Evolutionary conservation across 2,113 vertebrate genomes (phyloP).

Genomic region (Ellobius talpinus): DNA sequence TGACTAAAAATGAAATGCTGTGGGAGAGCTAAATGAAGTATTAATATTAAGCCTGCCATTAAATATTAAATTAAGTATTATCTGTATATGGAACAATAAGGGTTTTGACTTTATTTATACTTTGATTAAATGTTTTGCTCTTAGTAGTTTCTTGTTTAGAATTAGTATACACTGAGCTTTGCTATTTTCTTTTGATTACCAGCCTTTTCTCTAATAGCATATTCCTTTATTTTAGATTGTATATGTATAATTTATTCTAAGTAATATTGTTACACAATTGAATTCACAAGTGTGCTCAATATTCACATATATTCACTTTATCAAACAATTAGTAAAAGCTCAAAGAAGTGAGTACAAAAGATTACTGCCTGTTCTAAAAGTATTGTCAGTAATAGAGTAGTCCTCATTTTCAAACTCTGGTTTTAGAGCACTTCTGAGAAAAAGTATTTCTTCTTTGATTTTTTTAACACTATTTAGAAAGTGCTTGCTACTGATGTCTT

Average conservation of each 20-base stretch:
- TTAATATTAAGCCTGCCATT: background rate
- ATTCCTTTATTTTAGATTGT: conserved; percentile 45
- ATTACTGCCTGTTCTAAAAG: background rate
- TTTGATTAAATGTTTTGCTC: background rate
- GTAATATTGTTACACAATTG: conserved; percentile 31
- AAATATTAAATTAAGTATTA: background rate
- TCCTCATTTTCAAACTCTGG: background rate
- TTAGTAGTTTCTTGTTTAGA: background rate
- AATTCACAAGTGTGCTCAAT: background rate
- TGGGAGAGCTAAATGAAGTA: background rate
- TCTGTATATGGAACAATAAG: background rate
- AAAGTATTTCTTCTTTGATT: background rate
- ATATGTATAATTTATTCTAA: background rate
- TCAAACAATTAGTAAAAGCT: background rate
- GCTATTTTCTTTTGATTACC: background rate
- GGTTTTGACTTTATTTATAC: background rate
- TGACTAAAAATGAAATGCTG: background rate
- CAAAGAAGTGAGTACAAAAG: background rate
- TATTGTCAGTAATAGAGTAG: background rate
- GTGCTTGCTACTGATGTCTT: background rate
- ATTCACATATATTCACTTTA: background rate
- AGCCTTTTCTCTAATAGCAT: background rate
- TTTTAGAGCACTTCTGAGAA: conserved; percentile 3
- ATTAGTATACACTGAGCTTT: background rate
- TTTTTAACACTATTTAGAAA: background rate